These are phyloP conservation scores for Meleagris gallopavo DNA, from an alignment of 2,113 vertebrate species.

Conservation along the genomic window DNA sequence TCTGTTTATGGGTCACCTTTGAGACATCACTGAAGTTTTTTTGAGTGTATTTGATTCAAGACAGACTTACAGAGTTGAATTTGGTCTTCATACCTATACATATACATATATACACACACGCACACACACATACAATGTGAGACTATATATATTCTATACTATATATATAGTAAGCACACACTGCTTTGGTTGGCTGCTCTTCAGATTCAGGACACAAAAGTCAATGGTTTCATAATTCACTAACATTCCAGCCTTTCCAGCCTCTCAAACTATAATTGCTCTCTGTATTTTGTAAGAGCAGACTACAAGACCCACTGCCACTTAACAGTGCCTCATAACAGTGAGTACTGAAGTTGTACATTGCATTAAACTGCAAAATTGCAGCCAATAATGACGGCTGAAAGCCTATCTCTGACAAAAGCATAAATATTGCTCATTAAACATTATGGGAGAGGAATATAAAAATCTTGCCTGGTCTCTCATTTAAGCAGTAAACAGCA, in stretches of 20 bases:
- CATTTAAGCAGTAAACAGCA: slow-evolving; percentile 21
- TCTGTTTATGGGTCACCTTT: not conserved
- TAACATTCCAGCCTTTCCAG: slow-evolving; percentile 17
- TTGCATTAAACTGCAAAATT: not conserved
- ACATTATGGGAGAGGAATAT: slow-evolving; percentile 48
- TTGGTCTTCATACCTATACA: not conserved
- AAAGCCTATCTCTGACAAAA: slow-evolving; percentile 22
- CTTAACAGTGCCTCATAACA: not conserved
- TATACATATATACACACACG: rapidly evolving
- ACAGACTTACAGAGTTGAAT: rapidly evolving
- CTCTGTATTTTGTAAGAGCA: not conserved
- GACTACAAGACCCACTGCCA: slow-evolving; percentile 2
- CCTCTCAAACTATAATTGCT: not conserved
- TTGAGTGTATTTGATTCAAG: not conserved
- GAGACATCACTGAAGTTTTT: not conserved
- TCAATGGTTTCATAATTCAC: slow-evolving; percentile 31
- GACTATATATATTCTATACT: not conserved
- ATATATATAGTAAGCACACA: not conserved
- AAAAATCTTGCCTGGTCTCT: slow-evolving; percentile 33
- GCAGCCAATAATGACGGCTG: not conserved
- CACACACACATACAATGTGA: not conserved
- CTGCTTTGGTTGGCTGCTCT: not conserved
- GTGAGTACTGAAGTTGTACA: slow-evolving; percentile 14
- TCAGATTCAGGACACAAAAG: slow-evolving; percentile 24
- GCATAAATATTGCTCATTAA: slow-evolving; percentile 62